Evolutionary conservation across 1,140 invertebrate genomes (phyloP).

Genomic region (Leptestheria dahalacensis): DNA sequence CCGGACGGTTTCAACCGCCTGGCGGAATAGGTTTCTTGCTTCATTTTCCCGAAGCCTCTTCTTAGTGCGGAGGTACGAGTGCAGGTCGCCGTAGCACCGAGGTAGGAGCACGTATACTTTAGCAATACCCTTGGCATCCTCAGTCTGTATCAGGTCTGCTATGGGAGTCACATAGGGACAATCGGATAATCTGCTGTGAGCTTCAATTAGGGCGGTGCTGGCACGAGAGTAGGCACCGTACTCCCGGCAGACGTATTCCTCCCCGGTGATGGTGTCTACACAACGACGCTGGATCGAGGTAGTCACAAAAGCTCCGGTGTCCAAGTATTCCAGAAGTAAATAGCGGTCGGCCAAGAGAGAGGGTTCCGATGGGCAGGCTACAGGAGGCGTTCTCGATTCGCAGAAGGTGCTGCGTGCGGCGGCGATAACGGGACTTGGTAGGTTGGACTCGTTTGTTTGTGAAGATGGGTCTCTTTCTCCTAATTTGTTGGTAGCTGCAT

Average conservation of each 20-base stretch:
- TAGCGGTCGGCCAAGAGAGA: constrained; percentile 18
- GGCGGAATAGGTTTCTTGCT: constrained; percentile 66
- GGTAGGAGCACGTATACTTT: constrained; percentile 16
- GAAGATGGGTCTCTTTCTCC: neutral
- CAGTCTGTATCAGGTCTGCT: neutral
- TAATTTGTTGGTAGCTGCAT: neutral
- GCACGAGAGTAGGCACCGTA: neutral
- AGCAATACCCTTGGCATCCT: neutral
- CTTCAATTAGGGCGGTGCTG: constrained; percentile 5
- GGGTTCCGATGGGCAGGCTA: neutral
- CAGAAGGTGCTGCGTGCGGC: neutral
- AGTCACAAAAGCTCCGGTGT: constrained; percentile 18
- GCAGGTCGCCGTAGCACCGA: constrained; percentile 41
- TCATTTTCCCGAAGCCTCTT: constrained; percentile 70
- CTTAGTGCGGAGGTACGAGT: constrained; percentile 73
- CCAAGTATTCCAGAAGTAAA: constrained; percentile 24
- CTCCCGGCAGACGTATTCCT: constrained; percentile 24
- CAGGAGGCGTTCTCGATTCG: neutral
- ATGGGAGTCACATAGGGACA: neutral
- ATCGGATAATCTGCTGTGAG: constrained; percentile 1
- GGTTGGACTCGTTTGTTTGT: neutral
- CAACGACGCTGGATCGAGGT: constrained; percentile 20
- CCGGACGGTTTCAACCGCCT: constrained; percentile 75
- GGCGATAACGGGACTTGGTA: neutral
- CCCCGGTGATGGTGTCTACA: constrained; percentile 23